Evolutionary conservation across 2,113 vertebrate species (phyloP).

Genomic region (Chroicocephalus ridibundus): DNA sequence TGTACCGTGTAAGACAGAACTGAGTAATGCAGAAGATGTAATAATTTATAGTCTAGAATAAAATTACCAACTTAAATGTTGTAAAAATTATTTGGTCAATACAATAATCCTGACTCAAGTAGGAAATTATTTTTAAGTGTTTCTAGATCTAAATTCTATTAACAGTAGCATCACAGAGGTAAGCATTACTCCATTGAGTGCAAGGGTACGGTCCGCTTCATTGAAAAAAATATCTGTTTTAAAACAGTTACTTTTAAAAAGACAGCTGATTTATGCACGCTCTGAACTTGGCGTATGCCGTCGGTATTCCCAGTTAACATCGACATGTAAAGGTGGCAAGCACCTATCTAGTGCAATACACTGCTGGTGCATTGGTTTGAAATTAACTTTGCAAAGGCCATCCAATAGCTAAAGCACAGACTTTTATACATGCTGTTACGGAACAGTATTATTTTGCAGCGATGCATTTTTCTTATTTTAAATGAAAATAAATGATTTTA

Average conservation of each 20-base stretch:
- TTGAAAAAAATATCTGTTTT: neutral
- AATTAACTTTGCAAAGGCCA: neutral
- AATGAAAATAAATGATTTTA: neutral
- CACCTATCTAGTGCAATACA: neutral
- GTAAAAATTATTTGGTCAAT: conserved; percentile 12
- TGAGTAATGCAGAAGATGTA: conserved; percentile 9
- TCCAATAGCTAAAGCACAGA: neutral
- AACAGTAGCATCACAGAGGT: neutral
- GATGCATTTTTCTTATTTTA: neutral
- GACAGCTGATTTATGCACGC: neutral
- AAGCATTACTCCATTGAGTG: neutral
- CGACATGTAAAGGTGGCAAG: neutral
- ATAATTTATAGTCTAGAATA: conserved; percentile 49
- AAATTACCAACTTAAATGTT: conserved; percentile 25
- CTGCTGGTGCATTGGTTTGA: neutral
- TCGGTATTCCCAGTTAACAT: neutral
- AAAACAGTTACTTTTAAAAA: neutral
- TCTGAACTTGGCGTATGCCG: neutral
- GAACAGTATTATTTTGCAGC: neutral
- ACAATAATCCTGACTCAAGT: neutral
- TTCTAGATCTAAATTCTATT: neutral
- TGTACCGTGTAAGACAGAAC: conserved; percentile 54
- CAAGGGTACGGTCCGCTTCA: neutral
- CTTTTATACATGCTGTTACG: neutral
- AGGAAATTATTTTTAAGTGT: conserved; percentile 36